These are phyloP conservation scores for Asteroscopus sphinx DNA, from an alignment of 2,888 invertebrate species.

Conservation along the genomic window DNA sequence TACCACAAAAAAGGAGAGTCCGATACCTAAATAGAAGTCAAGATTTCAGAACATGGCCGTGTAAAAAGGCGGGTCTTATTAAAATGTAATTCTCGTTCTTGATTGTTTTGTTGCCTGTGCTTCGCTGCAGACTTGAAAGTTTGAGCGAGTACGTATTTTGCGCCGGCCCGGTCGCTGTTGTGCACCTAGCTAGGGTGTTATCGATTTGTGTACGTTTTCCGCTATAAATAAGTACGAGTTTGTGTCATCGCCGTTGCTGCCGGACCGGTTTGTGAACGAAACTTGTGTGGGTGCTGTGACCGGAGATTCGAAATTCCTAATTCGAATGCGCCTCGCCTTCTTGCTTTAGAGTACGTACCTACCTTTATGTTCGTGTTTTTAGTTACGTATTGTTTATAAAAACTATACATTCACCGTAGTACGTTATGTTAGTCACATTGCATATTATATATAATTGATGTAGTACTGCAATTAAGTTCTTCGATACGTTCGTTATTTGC, in stretches of 20 bases:
- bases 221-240: conserved; percentile 87
- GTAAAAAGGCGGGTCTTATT: conserved; percentile 70
- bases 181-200: conserved; percentile 74
- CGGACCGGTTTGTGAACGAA: conserved; percentile 82
- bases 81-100: conserved; percentile 48
- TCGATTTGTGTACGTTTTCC: conserved; percentile 87
- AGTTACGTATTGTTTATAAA: conserved; percentile 77
- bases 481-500: conserved; percentile 12
- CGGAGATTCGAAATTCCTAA: conserved; percentile 76
- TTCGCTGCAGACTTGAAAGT: conserved; percentile 62
- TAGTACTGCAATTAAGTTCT: conserved; percentile 12
- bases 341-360: conserved; percentile 67
- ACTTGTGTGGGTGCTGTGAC: conserved; percentile 79
- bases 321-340: conserved; percentile 59
- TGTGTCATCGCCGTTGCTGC: conserved; percentile 79
- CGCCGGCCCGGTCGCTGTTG: conserved; percentile 63
- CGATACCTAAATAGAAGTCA: conserved; percentile 50
- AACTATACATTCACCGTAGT: conserved; percentile 44
- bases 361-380: conserved; percentile 65
- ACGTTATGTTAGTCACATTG: conserved; percentile 60
- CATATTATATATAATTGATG: conserved; percentile 15
- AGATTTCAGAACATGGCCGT: conserved; percentile 58
- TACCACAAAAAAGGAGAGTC: conserved; percentile 59
- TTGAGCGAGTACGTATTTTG: conserved; percentile 62
- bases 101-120: conserved; percentile 53